Evolutionary conservation across 2,888 invertebrate species (phyloP).

Genomic region (Aelia acuminata): DNA sequence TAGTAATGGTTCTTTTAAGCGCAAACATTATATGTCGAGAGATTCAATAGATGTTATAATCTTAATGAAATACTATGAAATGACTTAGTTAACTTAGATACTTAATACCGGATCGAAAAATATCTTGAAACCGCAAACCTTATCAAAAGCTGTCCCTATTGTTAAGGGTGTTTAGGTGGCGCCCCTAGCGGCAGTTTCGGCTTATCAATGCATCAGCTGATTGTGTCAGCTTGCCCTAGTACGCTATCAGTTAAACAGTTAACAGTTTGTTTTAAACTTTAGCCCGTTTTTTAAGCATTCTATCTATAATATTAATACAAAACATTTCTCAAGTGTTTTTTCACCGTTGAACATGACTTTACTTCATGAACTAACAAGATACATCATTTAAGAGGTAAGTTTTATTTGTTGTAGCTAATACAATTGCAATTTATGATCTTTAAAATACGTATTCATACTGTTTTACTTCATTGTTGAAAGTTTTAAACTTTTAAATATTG

Average conservation of each 20-base stretch:
- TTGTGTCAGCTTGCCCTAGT: background rate
- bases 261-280: background rate
- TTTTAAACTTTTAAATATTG: background rate
- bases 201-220: conserved; percentile 29
- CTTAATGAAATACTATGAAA: background rate
- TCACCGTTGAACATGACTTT: background rate
- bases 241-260: background rate
- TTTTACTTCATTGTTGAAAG: background rate
- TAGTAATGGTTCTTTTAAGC: background rate
- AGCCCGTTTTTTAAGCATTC: background rate
- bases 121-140: background rate
- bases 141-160: background rate
- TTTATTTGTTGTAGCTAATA: background rate
- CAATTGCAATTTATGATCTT: background rate
- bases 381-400: background rate
- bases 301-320: background rate
- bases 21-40: background rate
- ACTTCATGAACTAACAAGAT: background rate
- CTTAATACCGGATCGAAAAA: background rate
- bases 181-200: conserved; percentile 12
- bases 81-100: background rate
- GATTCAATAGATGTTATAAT: background rate
- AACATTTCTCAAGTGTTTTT: background rate
- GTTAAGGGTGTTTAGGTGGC: background rate
- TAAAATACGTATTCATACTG: background rate